These are phyloP conservation scores for Nipponacmea schrenckii DNA, from an alignment of 2,888 invertebrate species.

Conservation along the genomic window DNA sequence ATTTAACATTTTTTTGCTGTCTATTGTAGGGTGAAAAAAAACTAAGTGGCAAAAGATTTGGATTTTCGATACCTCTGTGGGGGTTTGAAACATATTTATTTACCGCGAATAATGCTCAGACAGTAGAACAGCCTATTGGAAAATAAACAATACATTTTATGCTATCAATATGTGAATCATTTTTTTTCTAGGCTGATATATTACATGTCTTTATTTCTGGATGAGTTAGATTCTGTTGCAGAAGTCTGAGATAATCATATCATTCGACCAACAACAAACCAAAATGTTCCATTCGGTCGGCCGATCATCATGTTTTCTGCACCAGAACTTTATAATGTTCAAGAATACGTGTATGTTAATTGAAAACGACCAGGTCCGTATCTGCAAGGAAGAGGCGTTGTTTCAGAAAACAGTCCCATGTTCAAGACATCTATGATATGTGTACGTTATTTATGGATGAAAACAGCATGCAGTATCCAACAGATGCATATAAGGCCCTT, in stretches of 20 bases:
- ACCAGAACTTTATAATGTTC: not conserved
- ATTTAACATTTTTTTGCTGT: no score
- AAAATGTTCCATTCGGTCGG: not conserved
- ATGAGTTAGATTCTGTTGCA: not conserved
- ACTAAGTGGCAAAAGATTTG: no score
- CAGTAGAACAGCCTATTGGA: no score
- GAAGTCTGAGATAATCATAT: not conserved
- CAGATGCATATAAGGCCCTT: conserved; percentile 1
- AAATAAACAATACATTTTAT: no score
- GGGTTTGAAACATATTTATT: no score
- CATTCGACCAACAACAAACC: not conserved
- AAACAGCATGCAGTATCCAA: not conserved
- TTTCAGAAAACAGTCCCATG: not conserved
- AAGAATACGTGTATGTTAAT: not conserved
- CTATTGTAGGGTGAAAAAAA: no score
- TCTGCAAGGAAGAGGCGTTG: conserved; percentile 1
- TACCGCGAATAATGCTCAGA: no score
- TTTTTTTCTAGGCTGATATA: no score
- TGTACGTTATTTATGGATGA: not conserved
- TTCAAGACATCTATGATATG: not conserved
- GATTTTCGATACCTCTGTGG: no score
- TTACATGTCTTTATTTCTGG: no score
- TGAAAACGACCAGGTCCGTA: not conserved
- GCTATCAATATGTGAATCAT: no score
- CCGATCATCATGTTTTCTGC: conserved; percentile 2